These are phyloP conservation scores for Notarius lentiginosus DNA, from an alignment of 2,113 vertebrate species.

Conservation along the genomic window DNA sequence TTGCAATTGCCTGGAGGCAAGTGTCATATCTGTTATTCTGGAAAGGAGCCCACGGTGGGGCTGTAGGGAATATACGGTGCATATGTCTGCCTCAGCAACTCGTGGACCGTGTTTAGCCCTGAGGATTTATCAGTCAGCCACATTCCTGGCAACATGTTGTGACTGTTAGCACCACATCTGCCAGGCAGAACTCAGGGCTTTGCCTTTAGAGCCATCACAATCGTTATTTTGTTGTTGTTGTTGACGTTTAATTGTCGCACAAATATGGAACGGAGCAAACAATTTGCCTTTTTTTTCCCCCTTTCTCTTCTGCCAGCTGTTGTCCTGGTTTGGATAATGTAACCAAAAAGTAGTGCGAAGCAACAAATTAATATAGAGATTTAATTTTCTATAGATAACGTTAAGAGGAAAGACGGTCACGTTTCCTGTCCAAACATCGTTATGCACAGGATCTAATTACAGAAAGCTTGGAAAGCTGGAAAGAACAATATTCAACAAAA, in stretches of 20 bases:
- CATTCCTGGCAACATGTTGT: constrained; percentile 46
- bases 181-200: constrained; percentile 37
- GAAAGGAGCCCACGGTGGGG: constrained; percentile 36
- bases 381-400: not conserved
- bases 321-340: not conserved
- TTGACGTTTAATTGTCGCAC: not conserved
- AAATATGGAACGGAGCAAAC: not conserved
- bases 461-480: not conserved
- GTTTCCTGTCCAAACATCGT: not conserved
- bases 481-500: not conserved
- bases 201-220: constrained; percentile 20
- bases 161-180: constrained; percentile 44
- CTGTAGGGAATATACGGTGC: constrained; percentile 46
- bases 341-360: not conserved
- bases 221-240: not conserved
- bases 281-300: not conserved
- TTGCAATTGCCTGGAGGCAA: constrained; percentile 40
- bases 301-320: not conserved
- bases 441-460: not conserved
- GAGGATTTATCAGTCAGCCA: constrained; percentile 46
- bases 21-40: constrained; percentile 49
- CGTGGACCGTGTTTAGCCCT: constrained; percentile 38
- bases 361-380: constrained; percentile 17
- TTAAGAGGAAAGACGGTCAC: not conserved
- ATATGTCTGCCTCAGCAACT: constrained; percentile 52